Evolutionary conservation across 2,888 invertebrate species (phyloP).

Genomic region (Philopedon plagiatum): DNA sequence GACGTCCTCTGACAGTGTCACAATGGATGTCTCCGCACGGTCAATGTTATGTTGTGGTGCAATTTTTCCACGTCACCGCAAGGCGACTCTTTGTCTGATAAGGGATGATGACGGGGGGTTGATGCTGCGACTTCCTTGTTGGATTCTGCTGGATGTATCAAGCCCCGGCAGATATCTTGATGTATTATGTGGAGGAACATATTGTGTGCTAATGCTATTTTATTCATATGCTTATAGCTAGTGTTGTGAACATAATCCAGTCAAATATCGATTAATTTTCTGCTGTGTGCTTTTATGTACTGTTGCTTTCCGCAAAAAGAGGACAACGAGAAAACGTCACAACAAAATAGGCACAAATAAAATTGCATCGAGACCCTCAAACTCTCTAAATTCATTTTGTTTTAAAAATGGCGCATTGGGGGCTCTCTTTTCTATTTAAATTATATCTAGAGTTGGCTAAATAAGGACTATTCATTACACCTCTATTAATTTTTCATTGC

Average conservation of each 20-base stretch:
- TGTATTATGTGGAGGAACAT: conserved; percentile 29
- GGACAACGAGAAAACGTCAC: no score
- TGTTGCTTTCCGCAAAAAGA: no score
- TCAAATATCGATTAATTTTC: not conserved
- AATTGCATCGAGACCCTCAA: no score
- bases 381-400: no score
- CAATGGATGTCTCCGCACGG: conserved; percentile 63
- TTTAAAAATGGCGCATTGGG: no score
- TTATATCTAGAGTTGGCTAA: no score
- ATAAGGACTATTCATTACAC: no score
- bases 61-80: conserved; percentile 68
- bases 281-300: no score
- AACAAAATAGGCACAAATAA: no score
- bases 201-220: conserved; percentile 32
- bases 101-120: conserved; percentile 57
- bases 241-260: not conserved
- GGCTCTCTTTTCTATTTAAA: no score
- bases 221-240: conserved; percentile 3
- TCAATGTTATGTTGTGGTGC: conserved; percentile 67
- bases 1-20: conserved; percentile 59
- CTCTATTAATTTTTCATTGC: no score
- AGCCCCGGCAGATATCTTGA: conserved; percentile 25
- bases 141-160: conserved; percentile 16
- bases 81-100: conserved; percentile 67
- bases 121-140: conserved; percentile 37